phyloP scores from a whole-genome alignment of 1,140 invertebrate species.

The Adelges cooleyi region DNA sequence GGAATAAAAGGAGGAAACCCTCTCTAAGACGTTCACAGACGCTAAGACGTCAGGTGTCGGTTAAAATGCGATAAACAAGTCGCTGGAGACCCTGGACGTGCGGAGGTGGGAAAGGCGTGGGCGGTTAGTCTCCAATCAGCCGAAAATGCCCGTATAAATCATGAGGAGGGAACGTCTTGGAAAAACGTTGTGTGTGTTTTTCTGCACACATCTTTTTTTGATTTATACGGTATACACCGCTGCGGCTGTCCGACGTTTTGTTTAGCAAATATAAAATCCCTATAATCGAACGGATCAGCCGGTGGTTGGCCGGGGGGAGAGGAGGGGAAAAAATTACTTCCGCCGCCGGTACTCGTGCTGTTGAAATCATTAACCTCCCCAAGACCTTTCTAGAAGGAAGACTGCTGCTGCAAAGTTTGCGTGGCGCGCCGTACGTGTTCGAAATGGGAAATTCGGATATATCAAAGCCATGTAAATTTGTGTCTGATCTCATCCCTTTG shows the following conservation, averaged over 20 bases:
- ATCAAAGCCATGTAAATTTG: slow-evolving; percentile 28
- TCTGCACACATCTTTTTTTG: slow-evolving; percentile 1
- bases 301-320: too few relatives aligned
- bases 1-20: too few relatives aligned
- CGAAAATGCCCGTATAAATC: slow-evolving; percentile 11
- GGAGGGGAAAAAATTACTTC: too few relatives aligned
- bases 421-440: slow-evolving; percentile 18
- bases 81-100: background rate
- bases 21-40: too few relatives aligned
- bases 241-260: background rate
- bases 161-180: background rate
- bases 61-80: slow-evolving; percentile 26
- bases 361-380: slow-evolving; percentile 21
- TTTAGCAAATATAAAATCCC: background rate
- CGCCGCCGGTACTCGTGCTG: slow-evolving; percentile 1
- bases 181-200: background rate
- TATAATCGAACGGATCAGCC: slow-evolving; percentile 4
- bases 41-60: slow-evolving; percentile 20
- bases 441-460: background rate
- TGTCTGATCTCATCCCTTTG: slow-evolving; percentile 11
- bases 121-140: background rate
- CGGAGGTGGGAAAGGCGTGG: background rate
- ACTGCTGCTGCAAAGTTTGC: background rate
- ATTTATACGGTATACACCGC: background rate
- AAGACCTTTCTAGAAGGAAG: background rate